phyloP scores from a whole-genome alignment of 2,113 vertebrate genomes.

The Corythaixoides concolor region DNA sequence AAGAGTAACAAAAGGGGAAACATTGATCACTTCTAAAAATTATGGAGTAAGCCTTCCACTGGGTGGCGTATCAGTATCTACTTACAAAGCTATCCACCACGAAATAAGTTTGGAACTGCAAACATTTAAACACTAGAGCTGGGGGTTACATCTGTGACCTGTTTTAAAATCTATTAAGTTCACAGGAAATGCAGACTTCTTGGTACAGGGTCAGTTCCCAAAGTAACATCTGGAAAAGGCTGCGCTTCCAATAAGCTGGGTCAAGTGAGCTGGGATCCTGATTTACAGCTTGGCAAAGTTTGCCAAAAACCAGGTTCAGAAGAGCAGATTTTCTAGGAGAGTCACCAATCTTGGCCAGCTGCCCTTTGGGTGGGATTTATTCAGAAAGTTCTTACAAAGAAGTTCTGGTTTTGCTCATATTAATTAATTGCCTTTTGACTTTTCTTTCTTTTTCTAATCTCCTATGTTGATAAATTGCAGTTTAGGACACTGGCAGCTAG shows the following conservation, averaged over 20 bases:
- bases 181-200: neutral
- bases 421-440: neutral
- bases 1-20: neutral
- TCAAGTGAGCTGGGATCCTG: neutral
- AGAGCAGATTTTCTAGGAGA: neutral
- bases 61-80: neutral
- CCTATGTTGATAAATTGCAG: neutral
- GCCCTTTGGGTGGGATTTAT: neutral
- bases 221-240: neutral
- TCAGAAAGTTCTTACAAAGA: neutral
- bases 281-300: neutral
- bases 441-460: neutral
- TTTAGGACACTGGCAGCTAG: neutral
- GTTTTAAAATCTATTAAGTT: neutral
- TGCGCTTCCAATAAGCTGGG: neutral
- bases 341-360: neutral
- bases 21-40: neutral
- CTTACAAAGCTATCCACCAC: neutral
- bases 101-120: neutral
- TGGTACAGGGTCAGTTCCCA: neutral
- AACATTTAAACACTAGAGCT: neutral
- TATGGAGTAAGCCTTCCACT: neutral
- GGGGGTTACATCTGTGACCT: neutral
- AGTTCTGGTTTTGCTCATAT: neutral
- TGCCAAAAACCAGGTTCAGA: neutral